Evolutionary conservation across 2,113 vertebrate species (phyloP), one percentile per base, ranked within the genome.

Genomic region (Dipodomys merriami): DNA sequence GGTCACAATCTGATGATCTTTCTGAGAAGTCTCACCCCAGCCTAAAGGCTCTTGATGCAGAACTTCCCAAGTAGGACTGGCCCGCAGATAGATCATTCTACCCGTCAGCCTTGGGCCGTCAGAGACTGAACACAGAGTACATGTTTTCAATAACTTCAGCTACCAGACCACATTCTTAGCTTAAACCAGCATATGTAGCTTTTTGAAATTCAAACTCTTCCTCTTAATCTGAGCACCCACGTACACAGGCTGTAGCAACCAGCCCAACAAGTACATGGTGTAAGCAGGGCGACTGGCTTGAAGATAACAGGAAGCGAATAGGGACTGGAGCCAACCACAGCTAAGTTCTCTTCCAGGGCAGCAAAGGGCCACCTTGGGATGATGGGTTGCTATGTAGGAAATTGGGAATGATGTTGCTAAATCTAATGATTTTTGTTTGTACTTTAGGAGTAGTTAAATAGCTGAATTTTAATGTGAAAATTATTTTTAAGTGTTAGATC

Each of bases 401-500:
- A 27, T 64, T 77, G 7, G 16, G 30, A 83, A 15, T 88, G 46
- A 88, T 8, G 0, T 74, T 64, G n/a, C 74, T 39, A 88, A 18
- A 27, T 83, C 22, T 64, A 71, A 35, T 80, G 53, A 23, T 25
- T 83, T 13, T 27, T 73, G 27, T 33, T 19, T 27, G 25, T 6
- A 64, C 29, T 71, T 25, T n/a, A 68, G 86, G 65, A 79, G 6
- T 78, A 67, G 81, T 19, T 72, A 11, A 33, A 83, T 89, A 79
- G 89, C 12, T 73, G 71, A 79, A 64, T 93, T 91, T 93, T 86
- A 89, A 68, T 86, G 46, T 76, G 33, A 86, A 73, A 73, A 39
- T 4, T 39, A 39, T 39, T 39, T 39, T 53, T 53, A 53, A 53
- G 49, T 13, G 2, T 53, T 53, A 53, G 49, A 53, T 53, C 49